Evolutionary conservation across 92 coral and sea anemone genomes (phyloP).

Genomic region (Montipora capitata): DNA sequence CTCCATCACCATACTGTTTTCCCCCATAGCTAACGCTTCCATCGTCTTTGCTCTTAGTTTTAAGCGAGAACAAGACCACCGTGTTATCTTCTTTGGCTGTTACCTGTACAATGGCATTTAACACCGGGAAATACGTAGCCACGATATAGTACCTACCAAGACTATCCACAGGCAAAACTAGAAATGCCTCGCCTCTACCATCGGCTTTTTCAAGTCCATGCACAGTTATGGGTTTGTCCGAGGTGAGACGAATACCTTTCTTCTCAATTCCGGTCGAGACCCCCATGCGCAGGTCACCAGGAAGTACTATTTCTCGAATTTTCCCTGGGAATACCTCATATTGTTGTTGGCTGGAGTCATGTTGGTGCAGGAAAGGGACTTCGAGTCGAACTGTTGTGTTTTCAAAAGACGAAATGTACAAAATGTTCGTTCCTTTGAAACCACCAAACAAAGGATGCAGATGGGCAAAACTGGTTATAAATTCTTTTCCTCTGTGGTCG

Average conservation of each 20-base stretch:
- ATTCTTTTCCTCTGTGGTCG: slow-evolving; percentile 29
- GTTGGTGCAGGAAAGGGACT: slow-evolving; percentile 45
- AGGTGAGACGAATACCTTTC: slow-evolving; percentile 83
- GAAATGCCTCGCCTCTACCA: slow-evolving; percentile 77
- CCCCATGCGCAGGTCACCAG: slow-evolving; percentile 73
- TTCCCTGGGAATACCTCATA: slow-evolving; percentile 55
- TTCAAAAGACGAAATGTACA: slow-evolving; percentile 76
- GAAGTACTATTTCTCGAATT: slow-evolving; percentile 53
- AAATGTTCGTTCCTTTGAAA: neutral
- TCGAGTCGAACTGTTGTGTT: slow-evolving; percentile 43
- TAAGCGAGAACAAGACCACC: slow-evolving; percentile 58
- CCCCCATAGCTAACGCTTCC: neutral
- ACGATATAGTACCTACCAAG: slow-evolving; percentile 82
- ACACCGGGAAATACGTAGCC: slow-evolving; percentile 70
- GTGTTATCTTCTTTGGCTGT: slow-evolving; percentile 82
- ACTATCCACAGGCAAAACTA: slow-evolving; percentile 82
- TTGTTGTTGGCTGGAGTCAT: neutral
- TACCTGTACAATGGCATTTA: slow-evolving; percentile 75
- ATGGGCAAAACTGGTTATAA: neutral
- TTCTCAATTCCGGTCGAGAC: slow-evolving; percentile 31
- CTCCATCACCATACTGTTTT: slow-evolving; percentile 17
- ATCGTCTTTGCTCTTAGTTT: slow-evolving; percentile 19
- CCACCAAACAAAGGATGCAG: neutral
- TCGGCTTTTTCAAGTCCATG: slow-evolving; percentile 64
- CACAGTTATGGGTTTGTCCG: slow-evolving; percentile 81